phyloP scores from a whole-genome alignment of 2,797 vertebrate genomes.

The Vultur gryphus region DNA sequence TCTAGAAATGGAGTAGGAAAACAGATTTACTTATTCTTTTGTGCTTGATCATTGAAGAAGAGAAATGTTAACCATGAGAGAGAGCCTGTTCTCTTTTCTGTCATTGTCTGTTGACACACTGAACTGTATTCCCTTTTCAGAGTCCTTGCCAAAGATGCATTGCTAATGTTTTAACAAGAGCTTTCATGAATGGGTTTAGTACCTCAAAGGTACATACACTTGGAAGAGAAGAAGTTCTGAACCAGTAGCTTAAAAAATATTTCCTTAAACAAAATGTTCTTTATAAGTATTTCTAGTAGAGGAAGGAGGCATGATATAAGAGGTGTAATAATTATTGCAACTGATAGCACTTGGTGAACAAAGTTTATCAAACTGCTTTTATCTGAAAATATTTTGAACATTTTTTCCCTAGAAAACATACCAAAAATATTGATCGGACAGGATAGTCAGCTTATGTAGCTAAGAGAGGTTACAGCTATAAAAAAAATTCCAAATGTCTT shows the following conservation, averaged over 20 bases:
- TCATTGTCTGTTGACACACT: not conserved
- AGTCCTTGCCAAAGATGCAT: not conserved
- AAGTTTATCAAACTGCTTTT: not conserved
- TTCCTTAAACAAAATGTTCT: not conserved
- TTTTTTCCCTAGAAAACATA: not conserved
- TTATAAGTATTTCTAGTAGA: not conserved
- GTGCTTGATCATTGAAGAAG: not conserved
- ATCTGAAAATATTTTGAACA: not conserved
- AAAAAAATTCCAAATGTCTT: not conserved
- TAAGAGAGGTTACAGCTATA: not conserved
- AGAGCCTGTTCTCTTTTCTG: not conserved
- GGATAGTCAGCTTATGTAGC: not conserved
- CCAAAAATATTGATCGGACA: not conserved
- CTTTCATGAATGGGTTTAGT: not conserved
- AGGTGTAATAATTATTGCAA: not conserved
- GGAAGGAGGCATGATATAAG: not conserved
- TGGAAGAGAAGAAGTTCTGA: not conserved
- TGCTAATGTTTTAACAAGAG: not conserved
- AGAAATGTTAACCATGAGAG: not conserved
- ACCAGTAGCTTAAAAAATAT: not conserved
- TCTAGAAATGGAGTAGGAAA: not conserved
- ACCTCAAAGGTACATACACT: not conserved
- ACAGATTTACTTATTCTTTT: not conserved
- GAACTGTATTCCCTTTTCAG: not conserved
- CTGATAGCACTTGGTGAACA: not conserved